Percentiles rank a stretch among this genome's conserved stretches.
These are phyloP conservation scores for Zosterops pallidus DNA, from an alignment of 2,113 vertebrate genomes.

Conservation along the genomic window DNA sequence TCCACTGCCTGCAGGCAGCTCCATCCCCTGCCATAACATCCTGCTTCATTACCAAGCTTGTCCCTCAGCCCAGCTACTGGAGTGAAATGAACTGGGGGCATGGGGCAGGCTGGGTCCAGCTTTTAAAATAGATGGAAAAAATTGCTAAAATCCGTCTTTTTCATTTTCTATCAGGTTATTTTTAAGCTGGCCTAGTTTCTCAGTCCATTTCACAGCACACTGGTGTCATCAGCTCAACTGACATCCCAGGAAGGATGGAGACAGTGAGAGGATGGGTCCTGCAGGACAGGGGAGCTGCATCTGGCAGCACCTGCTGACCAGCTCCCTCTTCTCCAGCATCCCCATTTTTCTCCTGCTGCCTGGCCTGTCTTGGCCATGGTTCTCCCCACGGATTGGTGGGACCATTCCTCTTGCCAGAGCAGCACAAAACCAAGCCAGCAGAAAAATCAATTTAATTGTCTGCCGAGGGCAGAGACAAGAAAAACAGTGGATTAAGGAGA, in stretches of 20 bases:
- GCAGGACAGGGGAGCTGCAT: rapidly evolving
- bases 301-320: not conserved
- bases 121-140: not conserved
- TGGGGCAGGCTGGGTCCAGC: not conserved
- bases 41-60: not conserved
- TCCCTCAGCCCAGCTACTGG: not conserved
- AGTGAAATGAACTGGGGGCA: not conserved
- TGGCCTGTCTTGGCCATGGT: not conserved
- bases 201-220: not conserved
- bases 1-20: not conserved
- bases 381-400: rapidly evolving
- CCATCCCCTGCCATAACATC: not conserved
- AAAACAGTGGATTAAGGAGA: not conserved
- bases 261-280: rapidly evolving
- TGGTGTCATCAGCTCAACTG: not conserved
- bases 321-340: not conserved
- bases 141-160: not conserved
- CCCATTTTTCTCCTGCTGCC: rapidly evolving
- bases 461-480: rapidly evolving
- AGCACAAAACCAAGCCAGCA: not conserved
- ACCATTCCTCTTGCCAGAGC: not conserved
- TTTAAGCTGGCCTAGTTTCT: slow-evolving; percentile 45
- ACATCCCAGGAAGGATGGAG: not conserved
- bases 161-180: not conserved
- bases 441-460: not conserved